Evolutionary conservation across 2,888 invertebrate species (phyloP), one percentile per base, ranked within the genome.

Genomic region (Mamestra brassicae): DNA sequence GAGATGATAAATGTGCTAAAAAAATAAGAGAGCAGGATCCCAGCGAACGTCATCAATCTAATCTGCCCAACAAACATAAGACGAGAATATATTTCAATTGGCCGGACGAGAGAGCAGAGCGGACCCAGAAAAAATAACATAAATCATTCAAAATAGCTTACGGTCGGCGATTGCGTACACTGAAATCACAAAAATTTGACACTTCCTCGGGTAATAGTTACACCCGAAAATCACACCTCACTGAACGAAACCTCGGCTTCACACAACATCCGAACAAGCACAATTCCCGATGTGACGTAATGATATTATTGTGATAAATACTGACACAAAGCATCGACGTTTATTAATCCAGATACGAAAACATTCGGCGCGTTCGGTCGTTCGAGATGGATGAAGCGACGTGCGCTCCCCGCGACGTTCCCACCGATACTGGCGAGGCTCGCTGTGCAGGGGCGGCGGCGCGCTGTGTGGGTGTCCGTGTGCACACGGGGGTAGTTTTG

Each of bases 341-440:
- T 86, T 84, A 79, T 75, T 82, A 85, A 84, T 85, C 80, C 85
- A 81, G 76, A 79, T 76, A 83, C 87, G 87, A 86, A 85, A 87
- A 87, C 84, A 85, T 83, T 88, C 86, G 85, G 79, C 85, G 85
- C 87, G 86, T 83, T 89, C 87, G 87, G 76, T 85, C 85, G 85
- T 85, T 84, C 86, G 87, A 73, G 76, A 68, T 78, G 71, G 47
- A 57, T 47, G 76, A 69, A 76, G 86, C 86, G 85, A 82, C 90
- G 90, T 87, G 75, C 90, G 85, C 80, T 74, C 71, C 83, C 55
- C 74, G 86, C 88, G 87, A 89, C 89, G 84, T 66, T 67, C 62
- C 55, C 72, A 88, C 90, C 90, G 91, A 87, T 85, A 94, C 94
- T 92, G 89, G 90, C 85, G 85, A 87, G 86, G 79, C 88, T 89